These are phyloP conservation scores for Nemapogon koenigi DNA, from an alignment of 2,888 invertebrate genomes.

Conservation along the genomic window DNA sequence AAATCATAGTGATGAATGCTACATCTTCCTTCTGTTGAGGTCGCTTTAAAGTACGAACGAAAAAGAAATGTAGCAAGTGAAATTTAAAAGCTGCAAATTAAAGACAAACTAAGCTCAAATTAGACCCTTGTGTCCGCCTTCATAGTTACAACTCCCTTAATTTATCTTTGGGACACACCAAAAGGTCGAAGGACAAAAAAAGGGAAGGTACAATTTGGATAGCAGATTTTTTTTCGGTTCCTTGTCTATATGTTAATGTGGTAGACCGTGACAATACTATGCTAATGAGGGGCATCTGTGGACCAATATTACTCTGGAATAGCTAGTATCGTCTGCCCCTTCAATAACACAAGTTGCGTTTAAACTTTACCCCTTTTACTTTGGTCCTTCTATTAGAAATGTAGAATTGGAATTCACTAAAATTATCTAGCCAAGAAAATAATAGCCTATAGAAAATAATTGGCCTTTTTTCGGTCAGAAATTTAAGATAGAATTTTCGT, in stretches of 20 bases:
- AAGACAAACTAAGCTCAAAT: background rate
- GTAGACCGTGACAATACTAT: conserved; percentile 36
- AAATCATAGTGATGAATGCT: too few species aligned
- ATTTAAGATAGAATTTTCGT: too few species aligned
- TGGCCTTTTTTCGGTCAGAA: too few species aligned
- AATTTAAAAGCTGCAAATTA: background rate
- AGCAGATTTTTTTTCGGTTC: conserved; percentile 29
- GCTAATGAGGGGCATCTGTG: conserved; percentile 28
- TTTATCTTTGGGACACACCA: conserved; percentile 29
- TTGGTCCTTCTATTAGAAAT: too few species aligned
- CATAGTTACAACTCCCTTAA: conserved; percentile 23
- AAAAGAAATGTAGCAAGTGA: background rate
- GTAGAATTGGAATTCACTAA: too few species aligned
- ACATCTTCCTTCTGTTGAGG: too few species aligned
- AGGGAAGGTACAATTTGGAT: conserved; percentile 34
- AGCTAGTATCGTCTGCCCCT: too few species aligned
- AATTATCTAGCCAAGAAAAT: too few species aligned
- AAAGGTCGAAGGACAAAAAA: conserved; percentile 25
- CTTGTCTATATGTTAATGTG: conserved; percentile 45
- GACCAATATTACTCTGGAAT: conserved; percentile 11
- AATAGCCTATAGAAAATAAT: too few species aligned
- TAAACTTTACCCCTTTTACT: too few species aligned
- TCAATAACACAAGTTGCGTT: too few species aligned
- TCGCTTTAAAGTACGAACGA: too few species aligned
- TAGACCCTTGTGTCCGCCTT: conserved; percentile 4